phyloP scores from a whole-genome alignment of 2,797 vertebrate genomes.

The Sebastes steindachneri region DNA sequence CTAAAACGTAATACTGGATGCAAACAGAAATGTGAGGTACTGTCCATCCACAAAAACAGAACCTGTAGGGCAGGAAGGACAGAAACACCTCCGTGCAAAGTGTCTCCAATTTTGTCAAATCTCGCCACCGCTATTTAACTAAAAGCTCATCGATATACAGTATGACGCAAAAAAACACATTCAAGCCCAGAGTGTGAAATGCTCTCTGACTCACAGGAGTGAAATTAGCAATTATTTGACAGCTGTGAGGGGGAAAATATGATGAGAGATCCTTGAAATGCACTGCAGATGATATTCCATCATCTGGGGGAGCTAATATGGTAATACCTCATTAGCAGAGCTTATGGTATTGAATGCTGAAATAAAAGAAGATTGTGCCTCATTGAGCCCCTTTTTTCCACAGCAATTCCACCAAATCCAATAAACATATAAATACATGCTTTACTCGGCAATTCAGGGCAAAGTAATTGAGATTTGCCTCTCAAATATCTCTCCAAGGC shows the following conservation, averaged over 20 bases:
- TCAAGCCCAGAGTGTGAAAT: background rate
- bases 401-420: constrained; percentile 18
- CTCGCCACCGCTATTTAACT: background rate
- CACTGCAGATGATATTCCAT: constrained; percentile 28
- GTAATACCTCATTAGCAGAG: constrained; percentile 24
- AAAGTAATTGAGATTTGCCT: background rate
- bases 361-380: constrained; percentile 8
- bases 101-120: background rate
- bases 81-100: background rate
- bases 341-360: background rate
- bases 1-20: background rate
- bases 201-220: constrained; percentile 5
- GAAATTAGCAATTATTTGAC: constrained; percentile 38
- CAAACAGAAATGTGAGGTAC: background rate
- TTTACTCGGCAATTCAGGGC: background rate
- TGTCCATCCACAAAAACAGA: background rate
- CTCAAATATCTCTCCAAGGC: background rate
- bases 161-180: constrained; percentile 3
- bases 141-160: background rate
- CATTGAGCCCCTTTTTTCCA: background rate
- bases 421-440: constrained; percentile 15
- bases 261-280: constrained; percentile 39
- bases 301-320: constrained; percentile 14
- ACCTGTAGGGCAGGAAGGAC: background rate
- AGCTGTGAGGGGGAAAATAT: constrained; percentile 9